phyloP scores from a whole-genome alignment of 2,113 vertebrate genomes.

The Tiliqua scincoides region DNA sequence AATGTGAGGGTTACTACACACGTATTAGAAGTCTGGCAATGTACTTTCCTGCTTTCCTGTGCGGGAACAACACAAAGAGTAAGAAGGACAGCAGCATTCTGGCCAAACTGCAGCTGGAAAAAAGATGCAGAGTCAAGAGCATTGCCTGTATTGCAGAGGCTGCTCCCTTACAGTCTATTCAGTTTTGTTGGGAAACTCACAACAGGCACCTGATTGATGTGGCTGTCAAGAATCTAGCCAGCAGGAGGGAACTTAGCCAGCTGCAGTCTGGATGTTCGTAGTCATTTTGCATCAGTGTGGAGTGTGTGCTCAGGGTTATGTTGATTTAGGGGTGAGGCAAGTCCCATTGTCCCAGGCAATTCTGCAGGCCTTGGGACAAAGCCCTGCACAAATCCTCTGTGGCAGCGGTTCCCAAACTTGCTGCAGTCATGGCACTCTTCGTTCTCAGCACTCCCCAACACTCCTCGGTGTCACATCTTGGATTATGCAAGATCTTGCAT shows the following conservation, averaged over 20 bases:
- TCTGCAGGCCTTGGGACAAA: too few relatives aligned
- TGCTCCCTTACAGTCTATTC: neutral
- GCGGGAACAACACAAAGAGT: conserved; percentile 61
- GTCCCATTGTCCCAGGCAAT: neutral
- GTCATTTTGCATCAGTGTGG: neutral
- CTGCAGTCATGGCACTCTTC: too few relatives aligned
- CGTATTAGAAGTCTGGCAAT: conserved; percentile 58
- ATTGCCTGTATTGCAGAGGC: conserved; percentile 19
- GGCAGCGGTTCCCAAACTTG: too few relatives aligned
- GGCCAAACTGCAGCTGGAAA: conserved; percentile 57
- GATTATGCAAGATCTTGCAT: too few relatives aligned
- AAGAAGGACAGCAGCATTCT: conserved; percentile 46
- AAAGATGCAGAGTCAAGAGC: conserved; percentile 40
- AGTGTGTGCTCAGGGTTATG: neutral
- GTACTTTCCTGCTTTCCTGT: conserved; percentile 67
- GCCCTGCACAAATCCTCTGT: too few relatives aligned
- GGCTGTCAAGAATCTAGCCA: neutral
- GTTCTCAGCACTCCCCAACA: too few relatives aligned
- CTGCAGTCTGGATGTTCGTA: neutral
- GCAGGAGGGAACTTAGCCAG: neutral
- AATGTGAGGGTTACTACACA: conserved; percentile 53
- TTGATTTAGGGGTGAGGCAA: neutral
- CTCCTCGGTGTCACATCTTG: too few relatives aligned
- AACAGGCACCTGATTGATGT: neutral
- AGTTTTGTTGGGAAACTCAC: conserved; percentile 19